Base-by-base conservation (phyloP, 2,888 invertebrate genomes). In the Dione vanillae region DNA sequence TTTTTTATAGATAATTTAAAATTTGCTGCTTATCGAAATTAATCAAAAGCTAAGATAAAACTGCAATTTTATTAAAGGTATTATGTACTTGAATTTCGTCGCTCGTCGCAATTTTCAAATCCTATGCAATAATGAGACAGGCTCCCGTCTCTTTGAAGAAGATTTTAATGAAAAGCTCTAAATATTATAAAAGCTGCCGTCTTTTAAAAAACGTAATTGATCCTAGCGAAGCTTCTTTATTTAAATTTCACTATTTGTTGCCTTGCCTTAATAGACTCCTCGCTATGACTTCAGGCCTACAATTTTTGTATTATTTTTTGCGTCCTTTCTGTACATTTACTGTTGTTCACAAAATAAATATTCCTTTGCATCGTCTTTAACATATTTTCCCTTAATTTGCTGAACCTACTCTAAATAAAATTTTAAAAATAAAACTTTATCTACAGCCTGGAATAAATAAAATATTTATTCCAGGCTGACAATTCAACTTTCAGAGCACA, bases 51-150 rank as follows among this genome's bases (percentile, higher is more conserved):
- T 76, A 35, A 65, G 70, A 75, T 74, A 71, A 73, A 72, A 65
- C 61, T 64, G 35, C 71, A 74, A 71, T 70, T 78, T 85, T 80
- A 78, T 78, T 80, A 78, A 77, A 82, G 81, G 81, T 77, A 83
- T 76, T 79, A 83, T 82, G 81, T 80, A 81, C 79, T 78, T 79
- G 76, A 80, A 79, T 82, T 84, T 83, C 77, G 79, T 78, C 79
- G 80, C 81, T 81, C 79, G 75, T 76, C 80, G 82, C 83, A 84
- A 81, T 82, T 83, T 82, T 85, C 81, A 86, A 87, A 88, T 84
- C 82, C 83, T 83, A 85, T 85, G 82, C 84, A 87, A 89, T 89
- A 88, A 89, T 85, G 87, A 87, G 85, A 87, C 87, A 84, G 85
- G 84, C 85, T 80, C 78, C 80, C 78, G 79, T 80, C 81, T 56